Evolutionary conservation across 2,888 invertebrate genomes (phyloP).

Genomic region (Camponotus fellah): DNA sequence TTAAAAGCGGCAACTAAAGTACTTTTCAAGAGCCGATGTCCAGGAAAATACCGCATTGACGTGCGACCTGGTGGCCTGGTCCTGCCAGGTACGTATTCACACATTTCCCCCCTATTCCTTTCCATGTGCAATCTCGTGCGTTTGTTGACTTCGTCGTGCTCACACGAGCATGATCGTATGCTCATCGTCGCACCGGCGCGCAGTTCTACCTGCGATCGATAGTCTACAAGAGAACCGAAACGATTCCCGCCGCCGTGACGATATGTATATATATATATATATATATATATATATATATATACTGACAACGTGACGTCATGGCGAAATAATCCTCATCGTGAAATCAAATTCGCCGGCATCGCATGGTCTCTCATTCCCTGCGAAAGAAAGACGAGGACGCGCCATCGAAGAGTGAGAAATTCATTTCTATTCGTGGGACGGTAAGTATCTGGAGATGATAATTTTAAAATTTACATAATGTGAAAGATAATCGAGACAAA

Average conservation of each 20-base stretch:
- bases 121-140: conserved; percentile 19
- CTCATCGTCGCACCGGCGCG: conserved; percentile 56
- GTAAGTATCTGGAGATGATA: not conserved
- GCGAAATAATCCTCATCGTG: conserved; percentile 66
- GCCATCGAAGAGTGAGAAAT: not conserved
- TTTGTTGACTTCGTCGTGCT: conserved; percentile 47
- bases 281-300: conserved; percentile 38
- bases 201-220: conserved; percentile 63
- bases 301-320: conserved; percentile 72
- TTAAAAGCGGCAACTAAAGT: not conserved
- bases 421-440: not conserved
- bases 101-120: conserved; percentile 14
- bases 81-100: conserved; percentile 65
- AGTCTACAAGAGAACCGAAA: conserved; percentile 56
- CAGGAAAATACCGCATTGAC: conserved; percentile 65
- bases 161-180: conserved; percentile 46
- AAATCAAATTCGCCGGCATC: conserved; percentile 62
- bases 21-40: conserved; percentile 3
- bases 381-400: conserved; percentile 23
- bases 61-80: conserved; percentile 55
- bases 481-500: not conserved
- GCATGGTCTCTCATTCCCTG: conserved; percentile 43
- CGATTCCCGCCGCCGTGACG: conserved; percentile 38
- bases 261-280: not conserved
- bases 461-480: not conserved